Base-by-base conservation (phyloP, 2,797 vertebrate species). In the Mionectes olivaceus region DNA sequence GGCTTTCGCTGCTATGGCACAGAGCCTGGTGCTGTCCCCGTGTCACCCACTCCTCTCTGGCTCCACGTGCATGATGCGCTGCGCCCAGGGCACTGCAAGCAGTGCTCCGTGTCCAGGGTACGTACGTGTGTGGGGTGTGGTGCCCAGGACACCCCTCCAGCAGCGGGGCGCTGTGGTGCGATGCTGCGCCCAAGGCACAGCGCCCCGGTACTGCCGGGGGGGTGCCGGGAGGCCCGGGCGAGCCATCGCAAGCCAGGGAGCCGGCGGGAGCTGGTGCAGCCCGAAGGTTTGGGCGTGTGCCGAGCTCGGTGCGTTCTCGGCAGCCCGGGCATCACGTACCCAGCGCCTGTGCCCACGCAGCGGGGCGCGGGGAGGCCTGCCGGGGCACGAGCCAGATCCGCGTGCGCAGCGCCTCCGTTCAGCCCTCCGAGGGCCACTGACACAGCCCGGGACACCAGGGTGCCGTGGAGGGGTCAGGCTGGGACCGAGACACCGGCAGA, bases 221-320 rank as follows among this genome's bases (percentile, higher is more conserved):
- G 78, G 67, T 56, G 92, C 69, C 23, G 13, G 83, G 94, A 92
- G 87, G 96, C 69, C 64, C 1, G 46, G 96, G 94, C 88, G 94
- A 93, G 96, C 93, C 37, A 0, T 86, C 73, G 92, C 96, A 96
- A 93, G 94, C 96, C 93, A 43, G 65, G 79, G 89, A 96, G 84
- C 71, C 30, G 39, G 50, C 5, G 35, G 88, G 75, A 90, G 87
- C 80, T 2, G 78, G 86, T 1, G 11, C 76, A 92, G 92, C 93
- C 92, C 9, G 7, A 64, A 81, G 95, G 95, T 81, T 73, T 96
- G 96, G 96, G 93, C 0, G 90, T 94, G 92, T 94, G 94, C 96
- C 50, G 77, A 90, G 84, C 75, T 77, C 30, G 52, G 89, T 87
- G 91, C 44, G 85, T 86, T 94, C 93, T 91, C 94, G 19, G 92